phyloP scores from a whole-genome alignment of 2,888 invertebrate species.

The Tanytarsus gracilentus region DNA sequence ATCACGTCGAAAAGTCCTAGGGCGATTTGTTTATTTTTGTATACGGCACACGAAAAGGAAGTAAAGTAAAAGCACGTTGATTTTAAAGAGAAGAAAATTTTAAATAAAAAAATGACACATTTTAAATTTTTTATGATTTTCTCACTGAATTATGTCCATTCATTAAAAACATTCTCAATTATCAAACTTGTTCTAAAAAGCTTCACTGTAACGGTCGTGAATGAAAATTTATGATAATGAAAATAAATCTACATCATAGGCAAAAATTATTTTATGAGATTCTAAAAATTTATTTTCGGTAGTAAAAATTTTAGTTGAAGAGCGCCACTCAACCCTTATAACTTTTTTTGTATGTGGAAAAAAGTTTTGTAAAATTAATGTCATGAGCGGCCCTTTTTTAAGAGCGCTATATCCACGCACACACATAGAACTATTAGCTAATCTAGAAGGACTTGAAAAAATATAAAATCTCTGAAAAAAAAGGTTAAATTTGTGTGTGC shows the following conservation, averaged over 20 bases:
- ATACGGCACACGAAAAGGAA: too few species aligned
- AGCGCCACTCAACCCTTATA: not conserved
- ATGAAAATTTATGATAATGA: slow-evolving; percentile 13
- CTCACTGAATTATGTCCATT: not conserved
- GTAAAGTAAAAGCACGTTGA: too few species aligned
- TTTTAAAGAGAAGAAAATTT: too few species aligned
- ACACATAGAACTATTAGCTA: not conserved
- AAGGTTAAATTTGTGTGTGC: not conserved
- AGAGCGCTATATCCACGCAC: too few species aligned
- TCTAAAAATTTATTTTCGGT: not conserved
- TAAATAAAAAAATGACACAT: too few species aligned
- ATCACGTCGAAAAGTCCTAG: too few species aligned
- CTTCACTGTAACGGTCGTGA: not conserved
- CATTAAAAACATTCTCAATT: not conserved
- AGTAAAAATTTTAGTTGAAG: not conserved
- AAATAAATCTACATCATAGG: slow-evolving; percentile 8
- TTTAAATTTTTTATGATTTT: too few species aligned
- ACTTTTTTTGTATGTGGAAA: not conserved
- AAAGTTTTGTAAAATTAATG: slow-evolving; percentile 12
- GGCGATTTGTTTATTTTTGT: too few species aligned
- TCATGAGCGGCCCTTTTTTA: slow-evolving; percentile 10
- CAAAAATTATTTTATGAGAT: not conserved
- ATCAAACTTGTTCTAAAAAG: not conserved
- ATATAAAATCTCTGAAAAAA: slow-evolving; percentile 7
- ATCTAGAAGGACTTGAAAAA: not conserved